Evolutionary conservation across 2,113 vertebrate species (phyloP), one percentile per base, ranked within the genome.

Genomic region (Hymenochirus boettgeri): DNA sequence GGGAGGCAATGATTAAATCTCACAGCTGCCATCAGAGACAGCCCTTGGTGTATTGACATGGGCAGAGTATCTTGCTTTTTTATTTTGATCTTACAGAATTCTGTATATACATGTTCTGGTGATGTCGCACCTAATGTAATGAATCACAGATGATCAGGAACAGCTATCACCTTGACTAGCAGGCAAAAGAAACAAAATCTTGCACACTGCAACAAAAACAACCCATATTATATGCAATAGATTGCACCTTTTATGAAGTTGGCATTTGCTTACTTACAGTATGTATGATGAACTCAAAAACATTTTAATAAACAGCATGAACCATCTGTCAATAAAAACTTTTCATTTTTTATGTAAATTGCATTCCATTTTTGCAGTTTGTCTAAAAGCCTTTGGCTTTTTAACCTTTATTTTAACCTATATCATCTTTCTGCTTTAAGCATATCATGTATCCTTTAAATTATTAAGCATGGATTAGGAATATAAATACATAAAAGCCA

Each of bases 1-100:
- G 55, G 50, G 55, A 51, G 27, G 48, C 17, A 39, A 21, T 66
- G 55, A 66, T 58, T 58, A 58, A 58, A 66, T 29, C 39, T 23
- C 56, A 60, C 24, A 31, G 56, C 46, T 37, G 57, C 51, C 31
- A 29, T 18, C 53, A 51, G 35, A 60, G 10, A 27, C 23, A 19
- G 23, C 24, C 15, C 8, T 42, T 12, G 17, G n/a, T 19, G 47
- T 45, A 57, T 23, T 69, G 56, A 69, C 57, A 60, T 60, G 54
- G 42, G 35, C 54, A 58, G n/a, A 37, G 31, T 37, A 12, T 12
- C 31, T 37, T 48, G 29, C 24, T 57, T 42, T n/a, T 22, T 51
- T 29, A 37, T 24, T 58, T 50, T 47, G 47, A 35, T 57, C 63
- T 25, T 45, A 24, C 5, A 48, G 17, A 35, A 57, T 57, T 47